These are phyloP conservation scores for Biston stratarius DNA, from an alignment of 2,888 invertebrate species.

Conservation along the genomic window DNA sequence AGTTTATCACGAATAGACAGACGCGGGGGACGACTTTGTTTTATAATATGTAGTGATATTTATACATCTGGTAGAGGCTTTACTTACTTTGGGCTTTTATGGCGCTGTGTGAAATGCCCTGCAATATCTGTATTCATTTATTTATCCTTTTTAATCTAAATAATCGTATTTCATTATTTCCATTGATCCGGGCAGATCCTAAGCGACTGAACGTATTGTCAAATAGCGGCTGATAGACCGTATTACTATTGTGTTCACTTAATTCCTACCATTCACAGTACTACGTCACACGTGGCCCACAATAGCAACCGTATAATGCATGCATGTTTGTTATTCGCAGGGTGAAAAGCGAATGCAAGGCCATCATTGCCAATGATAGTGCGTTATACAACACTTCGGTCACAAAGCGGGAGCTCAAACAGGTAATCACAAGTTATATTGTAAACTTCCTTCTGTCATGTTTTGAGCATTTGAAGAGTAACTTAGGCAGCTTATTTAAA, in stretches of 20 bases:
- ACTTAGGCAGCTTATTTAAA: neutral
- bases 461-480: neutral
- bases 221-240: neutral
- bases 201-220: neutral
- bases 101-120: too few relatives aligned
- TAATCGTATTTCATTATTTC: too few relatives aligned
- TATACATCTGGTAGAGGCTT: too few relatives aligned
- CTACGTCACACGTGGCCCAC: slow-evolving; percentile 18
- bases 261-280: neutral
- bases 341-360: slow-evolving; percentile 80
- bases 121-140: too few relatives aligned
- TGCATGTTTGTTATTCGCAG: slow-evolving; percentile 65
- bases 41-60: too few relatives aligned
- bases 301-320: slow-evolving; percentile 20
- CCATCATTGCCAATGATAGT: slow-evolving; percentile 75
- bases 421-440: slow-evolving; percentile 61
- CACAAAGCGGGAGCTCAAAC: slow-evolving; percentile 65
- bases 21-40: too few relatives aligned
- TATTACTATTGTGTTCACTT: neutral
- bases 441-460: slow-evolving; percentile 1
- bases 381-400: slow-evolving; percentile 65
- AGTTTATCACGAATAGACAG: too few relatives aligned
- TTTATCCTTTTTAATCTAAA: too few relatives aligned
- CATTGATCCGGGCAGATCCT: too few relatives aligned
- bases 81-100: too few relatives aligned